phyloP scores from a whole-genome alignment of 2,797 vertebrate species.

The Knipowitschia caucasica region DNA sequence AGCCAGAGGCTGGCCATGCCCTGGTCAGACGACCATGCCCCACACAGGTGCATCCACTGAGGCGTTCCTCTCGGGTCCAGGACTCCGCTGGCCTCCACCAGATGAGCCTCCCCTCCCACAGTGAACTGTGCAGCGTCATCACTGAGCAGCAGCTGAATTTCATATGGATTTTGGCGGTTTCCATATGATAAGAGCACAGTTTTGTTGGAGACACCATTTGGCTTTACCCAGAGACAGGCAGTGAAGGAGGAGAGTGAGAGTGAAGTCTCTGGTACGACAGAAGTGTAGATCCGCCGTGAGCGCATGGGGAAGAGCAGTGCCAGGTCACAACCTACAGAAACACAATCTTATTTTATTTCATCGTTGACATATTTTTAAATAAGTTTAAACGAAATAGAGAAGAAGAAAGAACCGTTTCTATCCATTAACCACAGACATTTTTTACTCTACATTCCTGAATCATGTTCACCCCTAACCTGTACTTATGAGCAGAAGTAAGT shows the following conservation, averaged over 20 bases:
- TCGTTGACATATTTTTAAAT: background rate
- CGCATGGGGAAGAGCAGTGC: conserved; percentile 92
- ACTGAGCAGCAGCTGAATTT: conserved; percentile 88
- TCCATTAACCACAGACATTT: too few species aligned
- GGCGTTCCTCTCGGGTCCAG: conserved; percentile 48
- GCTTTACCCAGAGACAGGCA: conserved; percentile 89
- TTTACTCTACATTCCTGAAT: too few species aligned
- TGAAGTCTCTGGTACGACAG: conserved; percentile 70
- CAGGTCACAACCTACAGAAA: conserved; percentile 83
- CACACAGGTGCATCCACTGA: conserved; percentile 86
- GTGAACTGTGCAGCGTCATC: conserved; percentile 69
- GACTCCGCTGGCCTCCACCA: conserved; percentile 60
- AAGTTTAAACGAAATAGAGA: too few species aligned
- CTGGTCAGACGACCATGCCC: conserved; percentile 82
- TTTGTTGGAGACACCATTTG: conserved; percentile 81
- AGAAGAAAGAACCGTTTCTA: too few species aligned
- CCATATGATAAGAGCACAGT: conserved; percentile 91
- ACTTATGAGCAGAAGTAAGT: too few species aligned
- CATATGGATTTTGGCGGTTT: conserved; percentile 83
- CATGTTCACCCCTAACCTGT: too few species aligned
- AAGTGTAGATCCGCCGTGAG: conserved; percentile 86
- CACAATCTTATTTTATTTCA: background rate
- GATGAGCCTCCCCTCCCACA: conserved; percentile 78
- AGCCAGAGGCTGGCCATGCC: conserved; percentile 82
- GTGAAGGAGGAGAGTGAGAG: conserved; percentile 81